Evolutionary conservation across 2,797 vertebrate species (phyloP).

Genomic region (Triplophysa bombifrons): DNA sequence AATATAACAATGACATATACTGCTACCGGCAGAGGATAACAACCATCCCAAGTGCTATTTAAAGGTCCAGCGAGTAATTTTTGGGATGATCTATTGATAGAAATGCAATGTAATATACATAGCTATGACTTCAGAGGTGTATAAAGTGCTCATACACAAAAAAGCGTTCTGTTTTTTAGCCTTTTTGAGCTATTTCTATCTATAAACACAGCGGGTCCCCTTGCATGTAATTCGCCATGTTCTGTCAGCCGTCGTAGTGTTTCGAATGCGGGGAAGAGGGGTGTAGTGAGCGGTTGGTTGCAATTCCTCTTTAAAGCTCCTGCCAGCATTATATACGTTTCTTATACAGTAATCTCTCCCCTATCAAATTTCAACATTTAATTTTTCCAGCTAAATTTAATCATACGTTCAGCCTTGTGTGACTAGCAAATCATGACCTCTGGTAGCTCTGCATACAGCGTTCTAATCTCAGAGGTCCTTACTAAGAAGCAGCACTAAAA

Average conservation of each 20-base stretch:
- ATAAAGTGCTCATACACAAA: no score
- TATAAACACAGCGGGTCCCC: no score
- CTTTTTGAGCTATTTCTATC: no score
- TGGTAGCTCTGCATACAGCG: conserved; percentile 42
- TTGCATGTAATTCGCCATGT: no score
- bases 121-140: no score
- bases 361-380: conserved; percentile 48
- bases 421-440: conserved; percentile 58
- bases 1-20: neutral
- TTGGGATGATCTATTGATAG: no score
- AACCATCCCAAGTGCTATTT: conserved; percentile 14
- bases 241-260: no score
- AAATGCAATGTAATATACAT: no score
- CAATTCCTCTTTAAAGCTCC: neutral
- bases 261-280: no score
- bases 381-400: conserved; percentile 55
- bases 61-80: neutral
- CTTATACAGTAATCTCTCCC: conserved; percentile 31
- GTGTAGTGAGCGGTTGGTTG: no score
- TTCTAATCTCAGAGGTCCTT: conserved; percentile 45
- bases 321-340: conserved; percentile 25
- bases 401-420: conserved; percentile 58
- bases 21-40: neutral
- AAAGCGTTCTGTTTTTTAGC: no score
- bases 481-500: conserved; percentile 45